A percentile compares a stretch with the other conserved stretches of the same genome.
Conservation (phyloP, 2,797 vertebrate species). For the Acanthiza pusilla region DNA sequence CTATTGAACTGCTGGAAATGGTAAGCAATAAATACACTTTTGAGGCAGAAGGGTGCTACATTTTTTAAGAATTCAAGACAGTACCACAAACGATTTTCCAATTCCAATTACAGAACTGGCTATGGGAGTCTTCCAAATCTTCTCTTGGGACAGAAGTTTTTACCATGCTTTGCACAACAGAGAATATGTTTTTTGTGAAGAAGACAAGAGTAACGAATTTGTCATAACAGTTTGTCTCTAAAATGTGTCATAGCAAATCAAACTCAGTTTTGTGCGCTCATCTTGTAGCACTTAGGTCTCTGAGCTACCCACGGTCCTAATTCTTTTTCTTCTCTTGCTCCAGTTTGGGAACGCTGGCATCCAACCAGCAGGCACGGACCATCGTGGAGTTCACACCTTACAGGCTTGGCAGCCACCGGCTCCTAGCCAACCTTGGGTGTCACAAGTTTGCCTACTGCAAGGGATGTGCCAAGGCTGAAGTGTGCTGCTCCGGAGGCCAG, state of each 20-base stretch:
- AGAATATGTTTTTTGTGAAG: not conserved
- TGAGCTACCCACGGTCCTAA: not conserved
- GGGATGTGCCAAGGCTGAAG: slow-evolving; percentile 33
- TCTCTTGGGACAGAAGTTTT: not conserved
- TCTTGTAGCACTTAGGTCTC: not conserved
- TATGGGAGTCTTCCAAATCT: not conserved
- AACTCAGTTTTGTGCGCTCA: accelerated
- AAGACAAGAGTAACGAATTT: not conserved
- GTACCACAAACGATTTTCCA: not conserved
- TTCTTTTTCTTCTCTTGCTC: not conserved
- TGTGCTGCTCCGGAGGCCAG: not conserved
- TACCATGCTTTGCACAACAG: not conserved
- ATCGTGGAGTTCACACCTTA: slow-evolving; percentile 51
- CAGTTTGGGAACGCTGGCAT: slow-evolving; percentile 45
- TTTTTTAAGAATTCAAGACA: not conserved
- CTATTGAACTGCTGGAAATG: not conserved
- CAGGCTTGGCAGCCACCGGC: slow-evolving; percentile 44
- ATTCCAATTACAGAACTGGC: not conserved
- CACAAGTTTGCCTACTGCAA: slow-evolving; percentile 62
- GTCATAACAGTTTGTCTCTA: not conserved
- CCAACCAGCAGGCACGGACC: slow-evolving; percentile 56
- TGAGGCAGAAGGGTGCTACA: not conserved
- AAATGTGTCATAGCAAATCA: not conserved
- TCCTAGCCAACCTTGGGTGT: slow-evolving; percentile 49
- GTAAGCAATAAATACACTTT: not conserved